Evolutionary conservation across 1,140 invertebrate genomes (phyloP).

Genomic region (Adelges cooleyi): DNA sequence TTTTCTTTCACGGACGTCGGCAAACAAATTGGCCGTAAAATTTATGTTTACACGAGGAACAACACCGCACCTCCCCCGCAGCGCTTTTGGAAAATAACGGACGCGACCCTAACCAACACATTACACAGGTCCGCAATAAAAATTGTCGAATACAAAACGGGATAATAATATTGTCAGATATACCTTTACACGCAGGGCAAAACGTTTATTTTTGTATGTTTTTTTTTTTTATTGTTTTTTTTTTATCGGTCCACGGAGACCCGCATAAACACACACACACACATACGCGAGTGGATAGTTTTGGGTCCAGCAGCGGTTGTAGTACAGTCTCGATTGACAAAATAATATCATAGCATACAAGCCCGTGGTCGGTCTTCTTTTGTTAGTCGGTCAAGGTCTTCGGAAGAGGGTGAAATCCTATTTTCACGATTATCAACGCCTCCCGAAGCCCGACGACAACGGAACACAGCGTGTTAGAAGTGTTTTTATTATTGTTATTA

Average conservation of each 20-base stretch:
- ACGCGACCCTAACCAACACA: neutral
- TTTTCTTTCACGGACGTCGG: neutral
- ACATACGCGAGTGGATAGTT: neutral
- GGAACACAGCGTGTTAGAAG: too few relatives aligned
- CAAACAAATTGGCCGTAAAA: constrained; percentile 8
- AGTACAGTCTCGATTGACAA: too few relatives aligned
- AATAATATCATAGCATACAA: neutral
- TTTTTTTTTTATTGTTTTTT: neutral
- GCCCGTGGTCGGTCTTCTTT: constrained; percentile 6
- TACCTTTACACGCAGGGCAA: too few relatives aligned
- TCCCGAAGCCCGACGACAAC: neutral
- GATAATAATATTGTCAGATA: too few relatives aligned
- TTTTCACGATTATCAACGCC: constrained; percentile 9
- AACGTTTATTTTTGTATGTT: neutral
- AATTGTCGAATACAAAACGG: constrained; percentile 6
- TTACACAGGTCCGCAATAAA: neutral
- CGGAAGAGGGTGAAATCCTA: constrained; percentile 1
- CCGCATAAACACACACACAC: neutral
- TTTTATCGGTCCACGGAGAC: neutral
- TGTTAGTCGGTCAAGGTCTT: constrained; percentile 21
- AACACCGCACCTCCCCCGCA: constrained; percentile 12
- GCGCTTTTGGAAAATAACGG: too few relatives aligned
- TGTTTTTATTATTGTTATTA: too few relatives aligned
- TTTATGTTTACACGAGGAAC: constrained; percentile 14
- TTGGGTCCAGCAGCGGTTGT: neutral